Evolutionary conservation across 2,797 vertebrate genomes (phyloP), one percentile per base, ranked within the genome.

Genomic region (Paedocypris micromegethes): DNA sequence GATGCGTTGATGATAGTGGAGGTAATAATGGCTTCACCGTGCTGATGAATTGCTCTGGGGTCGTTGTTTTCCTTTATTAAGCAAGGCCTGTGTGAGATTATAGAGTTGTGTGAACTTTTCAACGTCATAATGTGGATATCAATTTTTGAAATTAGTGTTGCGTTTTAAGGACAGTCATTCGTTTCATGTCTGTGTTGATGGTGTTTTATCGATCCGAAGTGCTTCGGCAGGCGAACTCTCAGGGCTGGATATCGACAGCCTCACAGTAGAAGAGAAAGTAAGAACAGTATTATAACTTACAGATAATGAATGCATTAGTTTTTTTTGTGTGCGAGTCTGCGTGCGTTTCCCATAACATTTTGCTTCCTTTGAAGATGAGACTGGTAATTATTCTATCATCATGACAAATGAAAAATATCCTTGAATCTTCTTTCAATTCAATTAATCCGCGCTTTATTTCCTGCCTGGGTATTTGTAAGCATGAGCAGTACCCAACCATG

Each of bases 401-500:
- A 38, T 75, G 70, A 72, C 70, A 78, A 76, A 74, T 74, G 58
- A 70, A 74, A 76, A 76, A 75, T 72, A 78, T 75, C 71, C 64
- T 53, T 64, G 71, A 74, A 63, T 74, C 76, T 72, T 63, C 62
- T 58, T 63, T 72, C 68, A 57, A 64, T 78, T 72, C 64, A 75
- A 78, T 78, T 76, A 74, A 78, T 72, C 58, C 62, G 64, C 55
- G 63, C 70, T 73, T 63, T 77, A 62, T 75, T 71, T 73, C 76
- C 76, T 72, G 73, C 64, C 68, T 51, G 67, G 63, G 64, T 75
- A 61, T 76, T 72, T 72, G 74, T 71, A 68, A 75, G 74, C 64
- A 66, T 74, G 75, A 80, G 51, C 74, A 76, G 71, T 68, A 74
- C 49, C 68, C 79, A 73, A 61, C 68, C 74, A 74, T 75, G 79